phyloP scores from a whole-genome alignment of 2,113 vertebrate genomes.

The Pelobates fuscus region DNA sequence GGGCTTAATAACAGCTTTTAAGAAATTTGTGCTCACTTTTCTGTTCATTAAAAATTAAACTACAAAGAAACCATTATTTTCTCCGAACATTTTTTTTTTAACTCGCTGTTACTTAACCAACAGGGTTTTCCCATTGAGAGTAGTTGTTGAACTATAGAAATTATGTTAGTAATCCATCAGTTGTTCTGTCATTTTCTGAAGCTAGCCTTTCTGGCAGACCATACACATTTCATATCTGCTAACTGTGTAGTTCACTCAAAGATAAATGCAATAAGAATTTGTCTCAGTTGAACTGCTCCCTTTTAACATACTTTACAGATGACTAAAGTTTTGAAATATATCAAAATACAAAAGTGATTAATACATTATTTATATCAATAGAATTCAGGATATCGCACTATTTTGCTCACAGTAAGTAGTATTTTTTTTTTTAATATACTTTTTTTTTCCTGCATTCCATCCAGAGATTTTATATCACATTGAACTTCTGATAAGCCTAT shows the following conservation, averaged over 20 bases:
- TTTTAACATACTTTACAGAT: constrained; percentile 70
- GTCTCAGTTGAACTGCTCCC: constrained; percentile 71
- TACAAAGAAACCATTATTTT: constrained; percentile 55
- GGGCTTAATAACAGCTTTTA: constrained; percentile 59
- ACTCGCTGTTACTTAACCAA: constrained; percentile 60
- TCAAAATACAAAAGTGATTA: constrained; percentile 59
- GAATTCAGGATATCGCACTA: neutral
- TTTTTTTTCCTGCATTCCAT: too few species aligned
- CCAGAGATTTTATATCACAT: too few species aligned
- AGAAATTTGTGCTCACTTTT: constrained; percentile 55
- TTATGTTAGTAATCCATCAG: constrained; percentile 59
- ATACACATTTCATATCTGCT: constrained; percentile 65
- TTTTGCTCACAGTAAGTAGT: too few species aligned
- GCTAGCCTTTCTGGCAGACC: constrained; percentile 63
- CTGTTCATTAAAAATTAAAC: constrained; percentile 65
- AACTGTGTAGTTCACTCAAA: constrained; percentile 66
- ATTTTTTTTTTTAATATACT: too few species aligned
- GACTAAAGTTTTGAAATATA: constrained; percentile 65
- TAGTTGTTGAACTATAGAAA: constrained; percentile 59
- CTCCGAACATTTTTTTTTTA: constrained; percentile 58
- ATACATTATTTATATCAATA: constrained; percentile 54
- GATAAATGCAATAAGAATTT: constrained; percentile 74
- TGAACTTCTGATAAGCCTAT: too few species aligned
- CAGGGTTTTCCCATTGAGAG: constrained; percentile 59
- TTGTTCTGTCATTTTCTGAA: constrained; percentile 56